These are phyloP conservation scores for Himalopsyche japonica DNA, from an alignment of 2,888 invertebrate species.

Conservation along the genomic window DNA sequence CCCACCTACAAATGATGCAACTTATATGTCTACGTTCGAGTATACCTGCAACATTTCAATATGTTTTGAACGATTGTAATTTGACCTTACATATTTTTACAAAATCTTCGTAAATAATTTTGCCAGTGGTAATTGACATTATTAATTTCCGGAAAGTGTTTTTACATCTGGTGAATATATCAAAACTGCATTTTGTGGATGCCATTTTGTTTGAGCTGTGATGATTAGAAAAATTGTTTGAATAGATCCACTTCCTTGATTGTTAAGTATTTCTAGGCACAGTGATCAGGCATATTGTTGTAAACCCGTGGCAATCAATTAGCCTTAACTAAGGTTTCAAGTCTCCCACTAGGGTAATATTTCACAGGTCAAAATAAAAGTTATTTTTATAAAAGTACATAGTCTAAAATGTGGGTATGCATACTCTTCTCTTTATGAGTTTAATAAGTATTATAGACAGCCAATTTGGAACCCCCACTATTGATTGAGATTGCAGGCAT, in stretches of 20 bases:
- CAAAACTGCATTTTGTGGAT: conserved; percentile 26
- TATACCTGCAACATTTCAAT: neutral
- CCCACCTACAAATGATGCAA: conserved; percentile 17
- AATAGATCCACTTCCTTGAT: neutral
- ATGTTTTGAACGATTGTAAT: neutral
- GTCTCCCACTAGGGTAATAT: neutral
- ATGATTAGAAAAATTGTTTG: conserved; percentile 15
- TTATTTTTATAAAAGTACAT: neutral
- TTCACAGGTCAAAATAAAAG: neutral
- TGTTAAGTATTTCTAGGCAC: neutral
- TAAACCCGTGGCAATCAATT: neutral
- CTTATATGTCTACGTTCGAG: neutral
- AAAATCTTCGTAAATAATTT: neutral
- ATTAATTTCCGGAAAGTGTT: neutral
- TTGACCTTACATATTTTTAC: neutral
- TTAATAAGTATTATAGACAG: neutral
- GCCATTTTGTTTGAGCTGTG: conserved; percentile 25
- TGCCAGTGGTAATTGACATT: neutral
- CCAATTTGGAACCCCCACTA: no score
- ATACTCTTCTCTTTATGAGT: neutral
- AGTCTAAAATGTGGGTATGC: neutral
- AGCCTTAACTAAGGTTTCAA: neutral
- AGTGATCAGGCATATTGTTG: neutral
- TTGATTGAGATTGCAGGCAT: no score
- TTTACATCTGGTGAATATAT: conserved; percentile 11